Evolutionary conservation across 2,797 vertebrate species (phyloP), one percentile per base, ranked within the genome.

Genomic region (Mormyrus proboscirostris): DNA sequence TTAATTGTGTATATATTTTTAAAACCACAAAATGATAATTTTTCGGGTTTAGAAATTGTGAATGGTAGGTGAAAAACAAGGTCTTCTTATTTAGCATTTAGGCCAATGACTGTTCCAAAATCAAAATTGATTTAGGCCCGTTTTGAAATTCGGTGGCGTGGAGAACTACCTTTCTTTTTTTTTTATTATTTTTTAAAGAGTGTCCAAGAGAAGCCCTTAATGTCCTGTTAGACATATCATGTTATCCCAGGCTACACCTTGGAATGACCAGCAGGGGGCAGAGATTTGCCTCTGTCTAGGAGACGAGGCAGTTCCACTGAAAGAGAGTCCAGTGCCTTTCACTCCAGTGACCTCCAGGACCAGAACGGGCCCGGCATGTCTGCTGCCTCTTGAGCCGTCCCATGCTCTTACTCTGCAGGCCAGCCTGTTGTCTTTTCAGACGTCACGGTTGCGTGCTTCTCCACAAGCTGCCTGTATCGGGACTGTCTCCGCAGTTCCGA

Each of bases 301-400:
- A 88, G 76, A 83, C 88, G 90, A 91, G 93, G 94, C 94, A 94
- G 95, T 94, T 95, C 95, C 93, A 94, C 92, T 94, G 94, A 94
- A 93, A 95, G 94, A 95, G 94, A 96, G 94, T 95, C 95, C 94
- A 95, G 95, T 96, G 96, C 96, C 96, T 97, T 96, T 94, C 87
- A 94, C 93, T 94, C 94, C 90, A 88, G 93, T 69, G 92, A 93
- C 94, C 92, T 93, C 91, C 90, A 90, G 90, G 88, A 91, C 91
- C 91, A 90, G 90, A 89, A 76, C 51, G 91, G 79, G 47, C 44
- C 59, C n/a, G 38, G 57, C 38, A 22, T 47, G 16, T 50, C 33
- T 22, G 88, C 50, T 51, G 49, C 44, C 57, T 88, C 65, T 33
- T 76, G 57, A 62, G 76, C 57, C 9, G 44, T 88, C 88, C 51